A percentile compares a stretch with the other conserved stretches of the same genome.
These are phyloP conservation scores for Pseudanteris insignis DNA, from an alignment of 2,888 invertebrate species.

Conservation along the genomic window DNA sequence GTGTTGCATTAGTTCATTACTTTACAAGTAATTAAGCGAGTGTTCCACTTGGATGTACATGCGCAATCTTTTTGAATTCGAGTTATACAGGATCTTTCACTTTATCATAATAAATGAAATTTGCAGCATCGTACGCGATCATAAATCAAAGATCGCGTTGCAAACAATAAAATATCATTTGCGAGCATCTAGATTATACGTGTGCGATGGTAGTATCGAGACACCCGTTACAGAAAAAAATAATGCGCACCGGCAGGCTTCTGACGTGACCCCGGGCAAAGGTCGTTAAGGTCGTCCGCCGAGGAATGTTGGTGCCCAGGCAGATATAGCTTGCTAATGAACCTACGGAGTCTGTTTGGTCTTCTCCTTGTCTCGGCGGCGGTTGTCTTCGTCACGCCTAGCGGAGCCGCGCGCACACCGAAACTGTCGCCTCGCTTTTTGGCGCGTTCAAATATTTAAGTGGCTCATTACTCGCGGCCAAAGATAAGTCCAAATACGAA, in stretches of 20 bases:
- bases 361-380: constrained; percentile 28
- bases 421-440: constrained; percentile 33
- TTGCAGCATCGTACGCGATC: constrained; percentile 1
- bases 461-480: constrained; percentile 35
- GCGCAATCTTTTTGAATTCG: no score
- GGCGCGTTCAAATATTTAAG: constrained; percentile 34
- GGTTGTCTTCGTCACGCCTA: constrained; percentile 27
- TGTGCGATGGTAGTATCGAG: constrained; percentile 18
- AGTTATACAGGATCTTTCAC: constrained; percentile 1
- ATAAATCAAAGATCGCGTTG: constrained; percentile 22
- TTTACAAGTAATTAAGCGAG: no score
- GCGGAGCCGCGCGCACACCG: constrained; percentile 12
- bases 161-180: constrained; percentile 37
- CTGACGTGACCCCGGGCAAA: constrained; percentile 49
- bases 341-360: constrained; percentile 48
- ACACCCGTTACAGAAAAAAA: constrained; percentile 44
- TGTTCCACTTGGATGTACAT: no score
- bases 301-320: constrained; percentile 59
- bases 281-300: constrained; percentile 58
- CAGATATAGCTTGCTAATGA: constrained; percentile 59
- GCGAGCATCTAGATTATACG: constrained; percentile 19
- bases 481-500: constrained; percentile 33
- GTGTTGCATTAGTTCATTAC: no score
- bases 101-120: constrained; percentile 19
- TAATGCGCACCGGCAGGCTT: constrained; percentile 47